Base-by-base conservation (phyloP, 2,797 vertebrate genomes). In the Smutsia temminckii region DNA sequence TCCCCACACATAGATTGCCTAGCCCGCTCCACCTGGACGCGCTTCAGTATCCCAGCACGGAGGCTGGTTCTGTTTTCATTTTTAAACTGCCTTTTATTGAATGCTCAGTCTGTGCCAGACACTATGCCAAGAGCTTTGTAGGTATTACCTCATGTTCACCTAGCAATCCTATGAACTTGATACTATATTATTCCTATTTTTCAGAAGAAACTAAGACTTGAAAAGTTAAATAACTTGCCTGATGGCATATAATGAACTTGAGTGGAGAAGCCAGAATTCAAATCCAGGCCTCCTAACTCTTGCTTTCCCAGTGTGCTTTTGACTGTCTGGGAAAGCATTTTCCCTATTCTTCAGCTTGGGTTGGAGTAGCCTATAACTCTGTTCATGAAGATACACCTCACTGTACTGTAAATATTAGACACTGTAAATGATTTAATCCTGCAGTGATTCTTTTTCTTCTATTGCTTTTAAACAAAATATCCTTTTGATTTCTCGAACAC, bases 151-250 rank as follows among this genome's bases (percentile, higher is more conserved):
- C 88, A 37, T 3, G 2, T 21, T 77, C 78, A 37, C 27, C 55
- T 34, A 55, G 55, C 51, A 81, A 29, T 18, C 29, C n/a, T 37
- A 20, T 46, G 53, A 69, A 49, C 40, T 42, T 17, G 46, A 23
- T 25, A 17, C 13, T 57, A 64, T n/a, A 64, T n/a, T 46, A 29
- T 78, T 78, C 32, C 29, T 57, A 11, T 66, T 91, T 93, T 92
- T 87, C 80, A 84, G 71, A 96, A 84, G 53, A 75, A 90, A 87
- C 46, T 8, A 40, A 85, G 89, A 87, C 37, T 59, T 79, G 75
- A 37, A 84, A 42, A 95, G 10, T 49, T 89, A 75, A 40, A 12
- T 37, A 27, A 63, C n/a, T 77, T 63, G 46, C 68, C 11, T 3
- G 1, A 64, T 46, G 89, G 37, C 29, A n/a, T 18, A 11, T 23